These are phyloP conservation scores for Calycopis cecrops DNA, from an alignment of 1,140 invertebrate genomes.

Conservation along the genomic window DNA sequence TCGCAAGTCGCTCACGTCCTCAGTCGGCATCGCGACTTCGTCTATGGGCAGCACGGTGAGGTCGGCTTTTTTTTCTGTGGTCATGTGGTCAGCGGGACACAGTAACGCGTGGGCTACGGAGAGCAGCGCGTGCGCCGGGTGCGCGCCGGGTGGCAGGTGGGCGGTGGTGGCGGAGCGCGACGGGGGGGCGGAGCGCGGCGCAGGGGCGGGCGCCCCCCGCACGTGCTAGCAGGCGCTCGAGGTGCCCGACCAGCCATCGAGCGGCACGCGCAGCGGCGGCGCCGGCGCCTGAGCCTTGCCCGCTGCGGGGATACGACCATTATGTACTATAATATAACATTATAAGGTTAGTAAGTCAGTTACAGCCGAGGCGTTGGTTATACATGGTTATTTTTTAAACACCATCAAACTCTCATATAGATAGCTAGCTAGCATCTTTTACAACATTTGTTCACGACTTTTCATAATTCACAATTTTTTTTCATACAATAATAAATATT, in stretches of 20 bases:
- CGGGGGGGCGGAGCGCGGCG: slow-evolving; percentile 20
- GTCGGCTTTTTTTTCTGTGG: slow-evolving; percentile 25
- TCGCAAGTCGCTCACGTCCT: slow-evolving; percentile 62
- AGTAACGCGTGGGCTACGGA: slow-evolving; percentile 52
- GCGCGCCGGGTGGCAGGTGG: slow-evolving; percentile 38
- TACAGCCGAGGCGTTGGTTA: too few species aligned
- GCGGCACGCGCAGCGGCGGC: slow-evolving; percentile 54
- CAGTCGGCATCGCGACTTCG: slow-evolving; percentile 39
- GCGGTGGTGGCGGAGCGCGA: slow-evolving; percentile 30
- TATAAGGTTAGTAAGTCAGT: too few species aligned
- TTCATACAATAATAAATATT: too few species aligned
- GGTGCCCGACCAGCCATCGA: slow-evolving; percentile 55
- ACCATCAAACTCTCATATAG: too few species aligned
- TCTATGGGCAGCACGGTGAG: slow-evolving; percentile 41
- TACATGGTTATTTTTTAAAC: too few species aligned
- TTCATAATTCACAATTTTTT: too few species aligned
- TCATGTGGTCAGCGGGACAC: slow-evolving; percentile 33
- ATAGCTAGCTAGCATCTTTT: too few species aligned
- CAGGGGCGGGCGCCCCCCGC: slow-evolving; percentile 45
- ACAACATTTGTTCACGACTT: too few species aligned
- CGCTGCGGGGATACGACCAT: slow-evolving; percentile 24
- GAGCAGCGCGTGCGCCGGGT: slow-evolving; percentile 56
- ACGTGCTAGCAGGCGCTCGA: slow-evolving; percentile 62
- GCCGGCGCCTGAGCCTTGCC: slow-evolving; percentile 59
- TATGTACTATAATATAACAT: slow-evolving; percentile 1